A percentile compares a stretch with the other conserved stretches of the same genome.
Evolutionary conservation across 2,797 vertebrate genomes (phyloP).

Genomic region (Enteromius trimaculatus): DNA sequence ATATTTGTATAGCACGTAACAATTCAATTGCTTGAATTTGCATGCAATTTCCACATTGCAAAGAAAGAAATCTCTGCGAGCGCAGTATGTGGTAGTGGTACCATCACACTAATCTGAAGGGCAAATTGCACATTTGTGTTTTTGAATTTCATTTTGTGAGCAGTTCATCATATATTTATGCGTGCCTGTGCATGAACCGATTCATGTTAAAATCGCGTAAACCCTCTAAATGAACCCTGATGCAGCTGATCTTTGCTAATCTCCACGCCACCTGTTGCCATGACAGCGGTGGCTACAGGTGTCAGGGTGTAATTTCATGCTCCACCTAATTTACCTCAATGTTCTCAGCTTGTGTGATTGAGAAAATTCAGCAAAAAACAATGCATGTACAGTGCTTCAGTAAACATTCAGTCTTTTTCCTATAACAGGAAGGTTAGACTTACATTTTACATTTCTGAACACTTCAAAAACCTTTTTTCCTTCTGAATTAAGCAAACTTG

Average conservation of each 20-base stretch:
- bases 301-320: constrained; percentile 53
- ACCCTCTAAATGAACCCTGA: constrained; percentile 39
- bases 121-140: constrained; percentile 2
- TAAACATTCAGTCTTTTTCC: constrained; percentile 4
- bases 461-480: neutral
- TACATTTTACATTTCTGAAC: neutral
- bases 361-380: constrained; percentile 47
- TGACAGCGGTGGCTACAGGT: constrained; percentile 56
- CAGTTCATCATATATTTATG: constrained; percentile 12
- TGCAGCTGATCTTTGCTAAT: constrained; percentile 46
- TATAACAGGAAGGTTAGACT: neutral
- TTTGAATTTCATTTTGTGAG: constrained; percentile 5
- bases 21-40: neutral
- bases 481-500: constrained; percentile 6
- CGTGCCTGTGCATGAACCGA: constrained; percentile 18
- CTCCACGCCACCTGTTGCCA: constrained; percentile 58
- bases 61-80: neutral
- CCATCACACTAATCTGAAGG: constrained; percentile 2
- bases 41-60: too few species aligned
- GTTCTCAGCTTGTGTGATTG: constrained; percentile 52
- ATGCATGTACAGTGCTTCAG: neutral
- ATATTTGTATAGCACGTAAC: neutral
- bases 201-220: constrained; percentile 35
- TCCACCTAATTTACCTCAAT: constrained; percentile 43
- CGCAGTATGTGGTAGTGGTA: neutral